Conservation (phyloP, 2,888 invertebrate genomes). For the Cheiracanthium punctorium region DNA sequence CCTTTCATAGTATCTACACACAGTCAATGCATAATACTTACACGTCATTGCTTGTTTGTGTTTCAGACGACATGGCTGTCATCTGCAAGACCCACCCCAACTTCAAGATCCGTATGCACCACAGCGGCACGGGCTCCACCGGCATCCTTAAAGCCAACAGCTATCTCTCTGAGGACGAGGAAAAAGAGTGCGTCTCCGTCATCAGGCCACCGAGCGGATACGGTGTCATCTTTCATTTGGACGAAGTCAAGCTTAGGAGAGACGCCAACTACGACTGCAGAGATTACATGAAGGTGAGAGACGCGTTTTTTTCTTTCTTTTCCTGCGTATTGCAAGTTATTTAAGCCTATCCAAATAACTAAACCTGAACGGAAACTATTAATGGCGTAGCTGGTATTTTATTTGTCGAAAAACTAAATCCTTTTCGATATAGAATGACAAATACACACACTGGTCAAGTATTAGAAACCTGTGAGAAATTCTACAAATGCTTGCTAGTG, state of each 20-base stretch:
- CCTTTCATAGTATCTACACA: too few relatives aligned
- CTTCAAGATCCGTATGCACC: constrained; percentile 65
- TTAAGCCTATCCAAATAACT: too few relatives aligned
- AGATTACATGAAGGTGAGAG: constrained; percentile 57
- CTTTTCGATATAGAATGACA: too few relatives aligned
- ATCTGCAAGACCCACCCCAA: constrained; percentile 44
- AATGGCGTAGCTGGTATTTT: too few relatives aligned
- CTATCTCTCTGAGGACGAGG: constrained; percentile 37
- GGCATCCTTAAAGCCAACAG: constrained; percentile 52
- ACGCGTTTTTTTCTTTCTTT: background rate
- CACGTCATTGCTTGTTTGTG: background rate
- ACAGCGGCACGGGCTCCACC: constrained; percentile 54
- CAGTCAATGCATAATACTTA: too few relatives aligned
- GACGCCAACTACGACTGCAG: constrained; percentile 53
- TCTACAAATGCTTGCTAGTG: too few relatives aligned
- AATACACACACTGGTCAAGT: too few relatives aligned
- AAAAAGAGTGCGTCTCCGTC: constrained; percentile 49
- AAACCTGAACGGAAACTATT: too few relatives aligned
- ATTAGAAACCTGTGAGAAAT: too few relatives aligned
- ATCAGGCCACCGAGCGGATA: constrained; percentile 61
- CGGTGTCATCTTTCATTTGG: constrained; percentile 51
- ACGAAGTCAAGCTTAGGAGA: constrained; percentile 42
- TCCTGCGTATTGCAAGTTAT: too few relatives aligned
- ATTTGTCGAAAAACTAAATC: too few relatives aligned
- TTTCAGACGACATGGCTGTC: constrained; percentile 60